Conservation (phyloP, 2,113 vertebrate species). For the Paramisgurnus dabryanus region DNA sequence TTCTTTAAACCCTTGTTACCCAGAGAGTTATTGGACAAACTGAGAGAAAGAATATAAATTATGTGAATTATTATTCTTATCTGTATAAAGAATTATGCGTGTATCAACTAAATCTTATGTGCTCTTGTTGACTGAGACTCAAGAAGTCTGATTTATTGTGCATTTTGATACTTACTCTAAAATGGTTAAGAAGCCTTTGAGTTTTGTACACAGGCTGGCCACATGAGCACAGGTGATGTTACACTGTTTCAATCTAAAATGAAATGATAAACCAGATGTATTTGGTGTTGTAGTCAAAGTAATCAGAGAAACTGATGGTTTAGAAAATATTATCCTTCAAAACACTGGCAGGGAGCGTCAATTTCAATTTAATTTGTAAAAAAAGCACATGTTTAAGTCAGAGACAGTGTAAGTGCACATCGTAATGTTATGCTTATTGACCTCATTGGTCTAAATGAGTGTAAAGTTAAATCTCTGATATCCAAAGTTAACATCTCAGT, state of each 20-base stretch:
- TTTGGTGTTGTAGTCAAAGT: too few relatives aligned
- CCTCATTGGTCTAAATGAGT: too few relatives aligned
- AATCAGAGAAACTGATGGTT: background rate
- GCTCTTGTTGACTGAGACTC: background rate
- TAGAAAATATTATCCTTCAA: background rate
- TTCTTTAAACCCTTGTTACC: constrained; percentile 71
- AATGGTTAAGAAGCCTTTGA: constrained; percentile 59
- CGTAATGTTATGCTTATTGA: too few relatives aligned
- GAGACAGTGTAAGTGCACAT: too few relatives aligned
- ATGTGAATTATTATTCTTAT: too few relatives aligned
- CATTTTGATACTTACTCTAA: constrained; percentile 66
- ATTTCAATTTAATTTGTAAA: background rate
- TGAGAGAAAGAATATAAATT: constrained; percentile 51
- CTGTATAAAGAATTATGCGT: background rate
- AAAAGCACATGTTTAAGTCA: background rate
- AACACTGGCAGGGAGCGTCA: background rate
- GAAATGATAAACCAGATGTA: background rate
- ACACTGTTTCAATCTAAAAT: constrained; percentile 65
- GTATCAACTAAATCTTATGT: background rate
- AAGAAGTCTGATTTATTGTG: background rate
- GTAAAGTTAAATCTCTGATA: background rate
- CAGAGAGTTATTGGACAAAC: constrained; percentile 80
- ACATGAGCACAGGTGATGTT: constrained; percentile 60
- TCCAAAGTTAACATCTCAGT: background rate
- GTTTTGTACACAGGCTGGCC: constrained; percentile 54